Percentiles rank a stretch among this genome's conserved stretches.
Conservation (phyloP, 2,888 invertebrate species). For the Morpho deidamia region DNA sequence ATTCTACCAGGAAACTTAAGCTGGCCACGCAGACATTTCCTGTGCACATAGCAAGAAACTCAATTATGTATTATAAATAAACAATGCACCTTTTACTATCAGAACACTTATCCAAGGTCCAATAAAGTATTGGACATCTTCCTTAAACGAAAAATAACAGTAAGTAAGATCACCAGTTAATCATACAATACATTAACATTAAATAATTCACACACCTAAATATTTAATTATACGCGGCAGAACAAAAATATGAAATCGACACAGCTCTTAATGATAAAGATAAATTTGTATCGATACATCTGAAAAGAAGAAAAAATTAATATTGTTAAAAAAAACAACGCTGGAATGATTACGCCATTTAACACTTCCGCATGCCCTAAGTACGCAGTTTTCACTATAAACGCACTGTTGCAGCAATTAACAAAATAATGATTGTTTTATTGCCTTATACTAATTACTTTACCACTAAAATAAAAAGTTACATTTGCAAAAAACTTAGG, state of each 20-base stretch:
- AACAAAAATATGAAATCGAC: background rate
- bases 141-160: background rate
- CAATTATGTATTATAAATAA: slow-evolving; percentile 11
- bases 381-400: slow-evolving; percentile 34
- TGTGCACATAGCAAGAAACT: slow-evolving; percentile 31
- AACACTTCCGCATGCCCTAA: slow-evolving; percentile 70
- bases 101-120: slow-evolving; percentile 1
- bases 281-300: slow-evolving; percentile 27
- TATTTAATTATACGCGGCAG: background rate
- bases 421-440: no score
- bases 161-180: no score
- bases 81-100: slow-evolving; percentile 5
- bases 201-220: no score
- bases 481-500: slow-evolving; percentile 22
- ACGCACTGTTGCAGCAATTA: no score
- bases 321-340: slow-evolving; percentile 71
- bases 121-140: background rate
- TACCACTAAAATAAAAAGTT: slow-evolving; percentile 2
- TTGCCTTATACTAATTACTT: no score
- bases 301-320: slow-evolving; percentile 69
- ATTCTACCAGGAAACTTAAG: slow-evolving; percentile 70
- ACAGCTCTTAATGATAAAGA: background rate
- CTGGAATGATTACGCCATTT: slow-evolving; percentile 65
- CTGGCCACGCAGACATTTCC: slow-evolving; percentile 62
- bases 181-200: no score